Conservation (phyloP, 1,140 invertebrate species). For the Rhopalosiphum padi region DNA sequence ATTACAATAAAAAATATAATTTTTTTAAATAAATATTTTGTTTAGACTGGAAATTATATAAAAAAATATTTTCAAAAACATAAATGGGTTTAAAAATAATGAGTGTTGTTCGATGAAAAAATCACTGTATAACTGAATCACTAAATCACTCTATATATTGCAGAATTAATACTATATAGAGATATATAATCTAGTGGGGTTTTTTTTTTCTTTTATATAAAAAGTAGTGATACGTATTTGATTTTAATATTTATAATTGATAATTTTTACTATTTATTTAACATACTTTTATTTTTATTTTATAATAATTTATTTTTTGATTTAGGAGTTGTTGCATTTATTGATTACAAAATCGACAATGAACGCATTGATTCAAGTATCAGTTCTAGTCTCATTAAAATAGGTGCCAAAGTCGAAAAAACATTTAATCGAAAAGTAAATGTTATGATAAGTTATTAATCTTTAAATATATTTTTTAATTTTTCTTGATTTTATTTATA, state of each 20-base stretch:
- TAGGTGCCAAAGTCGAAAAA: slow-evolving; percentile 41
- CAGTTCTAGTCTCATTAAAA: background rate
- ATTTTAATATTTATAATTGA: background rate
- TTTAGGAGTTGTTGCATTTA: slow-evolving; percentile 38
- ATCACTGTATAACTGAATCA: too few species aligned
- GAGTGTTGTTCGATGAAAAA: too few species aligned
- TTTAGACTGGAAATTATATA: too few species aligned
- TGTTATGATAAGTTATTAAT: background rate
- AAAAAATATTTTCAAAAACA: too few species aligned
- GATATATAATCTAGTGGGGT: background rate
- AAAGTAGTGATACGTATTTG: background rate
- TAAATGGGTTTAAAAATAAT: too few species aligned
- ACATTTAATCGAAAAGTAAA: slow-evolving; percentile 43
- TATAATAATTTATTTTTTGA: background rate
- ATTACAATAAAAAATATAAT: too few species aligned
- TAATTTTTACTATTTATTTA: background rate
- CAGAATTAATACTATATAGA: too few species aligned
- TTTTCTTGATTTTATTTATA: background rate
- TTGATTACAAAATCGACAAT: slow-evolving; percentile 42
- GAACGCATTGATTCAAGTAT: background rate
- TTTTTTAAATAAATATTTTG: too few species aligned
- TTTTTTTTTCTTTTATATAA: background rate
- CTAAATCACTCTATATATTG: too few species aligned
- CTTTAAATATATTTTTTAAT: background rate
- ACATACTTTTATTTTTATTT: background rate